Evolutionary conservation across 2,113 vertebrate species (phyloP), one percentile per base, ranked within the genome.

Genomic region (Ceyx melanurus): DNA sequence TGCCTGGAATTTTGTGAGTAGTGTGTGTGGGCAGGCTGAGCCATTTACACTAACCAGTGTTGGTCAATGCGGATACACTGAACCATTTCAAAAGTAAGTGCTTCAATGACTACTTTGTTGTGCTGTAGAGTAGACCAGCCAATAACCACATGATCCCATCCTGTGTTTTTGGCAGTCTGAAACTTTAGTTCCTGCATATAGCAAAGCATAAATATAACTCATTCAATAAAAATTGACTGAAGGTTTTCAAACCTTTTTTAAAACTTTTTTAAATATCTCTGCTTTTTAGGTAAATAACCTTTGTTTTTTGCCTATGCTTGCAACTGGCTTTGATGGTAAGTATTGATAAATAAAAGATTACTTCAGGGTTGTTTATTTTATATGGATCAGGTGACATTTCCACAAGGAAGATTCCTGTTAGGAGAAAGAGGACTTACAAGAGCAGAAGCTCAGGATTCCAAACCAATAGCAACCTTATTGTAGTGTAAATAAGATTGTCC

Each of bases 31-130:
- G 78, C 58, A 93, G 80, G 61, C 86, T 25, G 61, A 90, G 35
- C 43, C 78, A 48, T 74, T 94, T 92, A n/a, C 31, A 48, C 51
- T 56, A 91, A 92, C 71, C 67, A 70, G 28, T 7, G 7, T 10
- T 93, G 92, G 71, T 87, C 81, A 77, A 48, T 70, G 86, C 0
- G n/a, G 74, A 71, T 67, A 90, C 46, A 92, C 67, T 66, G 74
- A 87, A 33, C 19, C 62, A 66, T 95, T 94, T 92, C 51, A 87
- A 91, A 90, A 82, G 66, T 17, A 74, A 82, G 66, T 73, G 28
- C 25, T 93, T 96, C 96, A 96, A 95, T 95, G 83, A 58, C 9
- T 26, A 89, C 94, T 92, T 90, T 96, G 89, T 96, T 92, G 71
- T 70, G 11, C 74, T 76, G 50, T 62, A 89, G 66, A 40, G 29